These are phyloP conservation scores for Magallana gigas DNA, from an alignment of 1,140 invertebrate genomes.

Conservation along the genomic window DNA sequence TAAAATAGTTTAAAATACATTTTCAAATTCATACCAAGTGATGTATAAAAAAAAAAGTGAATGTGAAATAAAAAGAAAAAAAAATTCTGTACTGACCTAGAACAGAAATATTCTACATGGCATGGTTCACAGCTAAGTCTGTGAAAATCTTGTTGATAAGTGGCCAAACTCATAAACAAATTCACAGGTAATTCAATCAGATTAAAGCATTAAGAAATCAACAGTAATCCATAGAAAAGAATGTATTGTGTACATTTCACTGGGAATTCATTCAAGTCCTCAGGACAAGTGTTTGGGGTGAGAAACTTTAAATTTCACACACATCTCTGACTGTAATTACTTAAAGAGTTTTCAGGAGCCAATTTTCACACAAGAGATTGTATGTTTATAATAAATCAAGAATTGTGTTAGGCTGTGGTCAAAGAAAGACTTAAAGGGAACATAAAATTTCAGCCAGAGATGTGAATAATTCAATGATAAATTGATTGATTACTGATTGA, in stretches of 20 bases:
- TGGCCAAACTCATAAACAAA: not conserved
- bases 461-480: too few species aligned
- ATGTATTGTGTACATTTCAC: not conserved
- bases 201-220: slow-evolving; percentile 27
- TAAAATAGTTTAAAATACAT: not conserved
- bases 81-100: not conserved
- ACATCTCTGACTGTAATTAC: not conserved
- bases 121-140: not conserved
- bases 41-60: too few species aligned
- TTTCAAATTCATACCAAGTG: too few species aligned
- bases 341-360: too few species aligned
- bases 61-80: not conserved
- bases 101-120: not conserved
- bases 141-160: not conserved
- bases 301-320: not conserved
- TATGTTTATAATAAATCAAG: too few species aligned
- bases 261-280: not conserved
- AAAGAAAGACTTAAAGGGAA: too few species aligned
- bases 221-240: not conserved
- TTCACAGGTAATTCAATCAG: slow-evolving; percentile 18
- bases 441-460: too few species aligned
- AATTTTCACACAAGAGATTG: too few species aligned
- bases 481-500: too few species aligned
- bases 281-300: not conserved
- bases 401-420: not conserved